Conservation (phyloP, 1,140 invertebrate species). For the Gonioctena quinquepunctata region DNA sequence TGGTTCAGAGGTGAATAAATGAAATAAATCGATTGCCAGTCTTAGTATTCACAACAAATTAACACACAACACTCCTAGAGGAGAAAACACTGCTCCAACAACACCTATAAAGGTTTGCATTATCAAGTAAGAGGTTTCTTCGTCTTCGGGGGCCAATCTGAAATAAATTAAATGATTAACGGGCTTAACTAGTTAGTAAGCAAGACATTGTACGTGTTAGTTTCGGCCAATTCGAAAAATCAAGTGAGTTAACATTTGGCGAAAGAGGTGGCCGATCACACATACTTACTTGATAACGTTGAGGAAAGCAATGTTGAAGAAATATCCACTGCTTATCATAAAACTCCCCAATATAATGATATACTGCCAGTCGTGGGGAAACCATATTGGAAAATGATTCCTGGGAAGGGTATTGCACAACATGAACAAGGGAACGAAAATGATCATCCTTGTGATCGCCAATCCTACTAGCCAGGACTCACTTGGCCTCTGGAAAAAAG, state of each 20-base stretch:
- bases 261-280: no score
- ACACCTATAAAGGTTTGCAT: constrained; percentile 11
- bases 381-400: constrained; percentile 10
- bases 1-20: no score
- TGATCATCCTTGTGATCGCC: not conserved
- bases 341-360: constrained; percentile 13
- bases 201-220: no score
- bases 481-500: not conserved
- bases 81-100: constrained; percentile 12
- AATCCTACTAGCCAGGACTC: not conserved
- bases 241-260: no score
- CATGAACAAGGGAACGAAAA: constrained; percentile 16
- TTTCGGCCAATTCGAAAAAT: no score
- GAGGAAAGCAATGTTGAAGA: constrained; percentile 16
- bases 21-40: no score
- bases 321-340: constrained; percentile 14
- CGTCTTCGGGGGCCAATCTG: not conserved
- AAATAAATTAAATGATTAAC: not conserved
- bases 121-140: constrained; percentile 10
- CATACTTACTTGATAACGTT: constrained; percentile 15
- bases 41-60: constrained; percentile 15
- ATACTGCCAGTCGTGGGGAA: constrained; percentile 22
- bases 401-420: constrained; percentile 17
- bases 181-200: no score
- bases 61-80: constrained; percentile 11